Evolutionary conservation across 2,888 invertebrate genomes (phyloP), one percentile per base, ranked within the genome.

Genomic region (Pogonocherus hispidulus): DNA sequence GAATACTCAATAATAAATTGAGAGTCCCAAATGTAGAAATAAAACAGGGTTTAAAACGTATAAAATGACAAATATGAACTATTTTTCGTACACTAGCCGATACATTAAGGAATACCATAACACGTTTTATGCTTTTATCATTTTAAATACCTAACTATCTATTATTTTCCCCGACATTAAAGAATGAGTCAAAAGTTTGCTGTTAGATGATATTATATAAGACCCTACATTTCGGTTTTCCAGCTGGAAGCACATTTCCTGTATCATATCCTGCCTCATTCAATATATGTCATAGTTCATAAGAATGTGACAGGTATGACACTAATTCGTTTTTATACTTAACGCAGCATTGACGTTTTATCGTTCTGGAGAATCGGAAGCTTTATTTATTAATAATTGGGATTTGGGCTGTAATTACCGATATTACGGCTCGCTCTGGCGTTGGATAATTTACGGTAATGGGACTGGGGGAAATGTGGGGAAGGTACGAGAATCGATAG

Each of bases 211-310:
- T n/a, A n/a, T n/a, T n/a, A n/a, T n/a, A n/a, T n/a, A n/a, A n/a
- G n/a, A n/a, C n/a, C n/a, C n/a, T n/a, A n/a, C n/a, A n/a, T 66
- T 59, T 59, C 65, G 41, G 59, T 66, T 59, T 66, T 59, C 66
- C 67, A 52, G 67, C 23, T 63, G 67, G 63, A n/a, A n/a, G n/a
- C n/a, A 56, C 63, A 63, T 63, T 67, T 63, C 47, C 44, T 9
- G 67, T 57, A 63, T 63, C 44, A 57, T 63, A 57, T 67, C 37
- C 63, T 46, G 63, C 59, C 63, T 35, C 57, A 27, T 46, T 32
- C 52, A 67, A 67, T 67, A 67, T 63, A 67, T 63, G 67, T 67
- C 67, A 63, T 46, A 57, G 57, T 63, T 63, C 46, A 46, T 63
- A 46, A 63, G 63, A 57, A 52, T 63, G 47, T 27, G 67, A 62